These are phyloP conservation scores for Medauroidea extradentata DNA, from an alignment of 1,140 invertebrate species.

Conservation along the genomic window DNA sequence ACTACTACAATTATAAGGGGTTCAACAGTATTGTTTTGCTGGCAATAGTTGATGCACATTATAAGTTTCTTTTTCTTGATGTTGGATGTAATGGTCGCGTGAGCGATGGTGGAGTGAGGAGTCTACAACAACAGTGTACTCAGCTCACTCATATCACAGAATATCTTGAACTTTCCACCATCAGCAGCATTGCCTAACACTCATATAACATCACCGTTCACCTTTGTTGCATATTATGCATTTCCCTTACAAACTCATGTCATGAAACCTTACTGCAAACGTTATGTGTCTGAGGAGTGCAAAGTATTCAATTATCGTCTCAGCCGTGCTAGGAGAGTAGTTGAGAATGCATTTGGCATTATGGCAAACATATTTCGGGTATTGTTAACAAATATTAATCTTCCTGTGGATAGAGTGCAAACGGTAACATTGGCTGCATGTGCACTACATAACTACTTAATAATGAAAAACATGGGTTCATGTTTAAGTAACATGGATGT, in stretches of 20 bases:
- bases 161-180: no score
- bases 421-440: no score
- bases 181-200: neutral
- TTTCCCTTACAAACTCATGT: conserved; percentile 36
- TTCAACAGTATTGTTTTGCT: conserved; percentile 31
- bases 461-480: no score
- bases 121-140: no score
- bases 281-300: conserved; percentile 12
- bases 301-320: conserved; percentile 36
- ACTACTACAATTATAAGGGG: neutral
- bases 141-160: no score
- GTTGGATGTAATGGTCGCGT: conserved; percentile 25
- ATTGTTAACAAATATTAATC: no score
- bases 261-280: conserved; percentile 27
- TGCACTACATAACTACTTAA: no score
- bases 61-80: conserved; percentile 29
- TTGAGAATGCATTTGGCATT: conserved; percentile 43
- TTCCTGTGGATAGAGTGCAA: no score
- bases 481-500: no score
- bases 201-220: conserved; percentile 11
- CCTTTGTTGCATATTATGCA: conserved; percentile 39
- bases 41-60: conserved; percentile 31
- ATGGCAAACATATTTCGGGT: conserved; percentile 11
- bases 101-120: no score
- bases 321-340: conserved; percentile 25